Conservation (phyloP, 1,140 invertebrate genomes). For the Drosophila watanabei region DNA sequence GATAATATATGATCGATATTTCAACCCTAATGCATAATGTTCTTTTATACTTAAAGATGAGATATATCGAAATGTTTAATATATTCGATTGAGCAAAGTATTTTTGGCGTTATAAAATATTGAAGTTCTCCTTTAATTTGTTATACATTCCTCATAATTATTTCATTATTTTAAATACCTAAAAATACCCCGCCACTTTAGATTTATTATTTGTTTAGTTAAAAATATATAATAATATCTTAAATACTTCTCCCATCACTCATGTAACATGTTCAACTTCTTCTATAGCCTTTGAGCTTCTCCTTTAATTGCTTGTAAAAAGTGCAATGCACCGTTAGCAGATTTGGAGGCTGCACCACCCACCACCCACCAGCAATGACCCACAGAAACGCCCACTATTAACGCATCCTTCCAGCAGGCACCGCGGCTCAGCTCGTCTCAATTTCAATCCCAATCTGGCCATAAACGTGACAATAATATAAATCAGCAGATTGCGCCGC, state of each 20-base stretch:
- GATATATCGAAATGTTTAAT: no score
- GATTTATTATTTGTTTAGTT: no score
- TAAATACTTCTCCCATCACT: not conserved
- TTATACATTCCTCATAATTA: no score
- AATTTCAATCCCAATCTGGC: slow-evolving; percentile 71
- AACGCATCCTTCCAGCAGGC: slow-evolving; percentile 17
- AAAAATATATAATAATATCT: not conserved
- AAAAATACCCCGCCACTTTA: no score
- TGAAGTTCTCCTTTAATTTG: no score
- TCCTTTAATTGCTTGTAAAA: slow-evolving; percentile 68
- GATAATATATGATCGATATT: no score
- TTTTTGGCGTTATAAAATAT: no score
- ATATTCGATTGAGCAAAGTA: no score
- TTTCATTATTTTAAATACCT: no score
- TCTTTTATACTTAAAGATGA: no score
- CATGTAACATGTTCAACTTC: not conserved
- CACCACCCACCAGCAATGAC: not conserved
- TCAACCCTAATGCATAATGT: no score
- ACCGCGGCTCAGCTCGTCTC: slow-evolving; percentile 10
- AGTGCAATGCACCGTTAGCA: slow-evolving; percentile 54
- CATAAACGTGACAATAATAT: slow-evolving; percentile 80
- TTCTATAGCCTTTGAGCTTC: not conserved
- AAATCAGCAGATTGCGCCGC: slow-evolving; percentile 68
- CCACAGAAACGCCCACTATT: slow-evolving; percentile 19
- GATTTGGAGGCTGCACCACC: slow-evolving; percentile 17